Base-by-base conservation (phyloP, 2,797 vertebrate species). In the Phoebastria nigripes region DNA sequence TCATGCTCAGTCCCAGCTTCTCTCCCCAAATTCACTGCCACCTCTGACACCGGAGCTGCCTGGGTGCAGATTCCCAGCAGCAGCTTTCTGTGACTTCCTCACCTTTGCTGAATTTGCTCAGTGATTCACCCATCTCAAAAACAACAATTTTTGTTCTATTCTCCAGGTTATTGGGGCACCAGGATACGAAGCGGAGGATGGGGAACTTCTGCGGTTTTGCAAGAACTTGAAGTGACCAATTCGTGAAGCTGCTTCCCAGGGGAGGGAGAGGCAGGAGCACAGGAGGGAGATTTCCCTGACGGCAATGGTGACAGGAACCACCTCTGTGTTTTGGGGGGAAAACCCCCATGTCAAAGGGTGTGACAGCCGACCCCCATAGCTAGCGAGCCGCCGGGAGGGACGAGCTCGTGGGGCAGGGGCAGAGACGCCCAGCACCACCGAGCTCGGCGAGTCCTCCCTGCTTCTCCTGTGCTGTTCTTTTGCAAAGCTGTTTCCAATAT, bases 401-500 rank as follows among this genome's bases (percentile, higher is more conserved):
- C 1, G 0, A 28, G 25, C 35, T 37, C 4, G 1, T 0, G 4
- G 62, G 42, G 26, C 33, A 49, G 21, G 67, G 29, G 10, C 35
- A 11, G 69, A 28, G 35, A 51, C 4, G 3, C 26, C 18, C n/a
- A 21, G 54, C 73, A 44, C 54, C 12, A 1, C 66, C 1, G 2
- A 59, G 66, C 78, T 33, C 29, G 1, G 49, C 2, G 1, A 62
- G 70, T 9, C 69, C 25, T 19, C 71, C 46, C 49, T 29, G 55
- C 35, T 56, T 59, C 39, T 28, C 89, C 70, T 11, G 11, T 0
- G 1, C 83, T 22, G 39, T 21, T 82, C 73, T 84, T 73, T n/a
- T 65, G 66, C 58, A 89, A 95, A 96, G 90, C 93, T 94, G 95
- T 90, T 95, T 96, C 78, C 83, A 96, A 90, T 92, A 94, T 77